Percentiles rank a stretch among this genome's conserved stretches.
phyloP scores from a whole-genome alignment of 2,888 invertebrate genomes.

The Heteromurus nitidus region DNA sequence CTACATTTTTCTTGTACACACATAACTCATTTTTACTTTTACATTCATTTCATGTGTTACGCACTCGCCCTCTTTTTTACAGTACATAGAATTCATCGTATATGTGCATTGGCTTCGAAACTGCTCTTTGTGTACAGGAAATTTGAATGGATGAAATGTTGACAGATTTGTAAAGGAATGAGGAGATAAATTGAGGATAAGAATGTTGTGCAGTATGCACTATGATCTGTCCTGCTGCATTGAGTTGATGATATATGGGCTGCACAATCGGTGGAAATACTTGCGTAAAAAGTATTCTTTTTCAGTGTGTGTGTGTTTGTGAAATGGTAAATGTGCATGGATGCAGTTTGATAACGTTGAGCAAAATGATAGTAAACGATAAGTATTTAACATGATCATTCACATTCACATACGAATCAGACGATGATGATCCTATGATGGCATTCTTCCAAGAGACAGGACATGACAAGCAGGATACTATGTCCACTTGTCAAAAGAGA shows the following conservation, averaged over 20 bases:
- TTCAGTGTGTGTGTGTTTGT: neutral
- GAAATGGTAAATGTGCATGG: constrained; percentile 50
- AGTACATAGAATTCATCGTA: neutral
- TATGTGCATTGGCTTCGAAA: neutral
- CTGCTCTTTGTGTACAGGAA: constrained; percentile 1
- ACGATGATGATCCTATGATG: neutral
- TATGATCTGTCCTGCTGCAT: neutral
- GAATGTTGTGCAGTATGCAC: neutral
- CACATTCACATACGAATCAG: neutral
- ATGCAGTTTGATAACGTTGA: constrained; percentile 44
- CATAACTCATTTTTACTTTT: neutral
- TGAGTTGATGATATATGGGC: neutral
- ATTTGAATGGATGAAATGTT: constrained; percentile 53
- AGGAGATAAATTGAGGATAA: constrained; percentile 39
- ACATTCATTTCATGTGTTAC: neutral
- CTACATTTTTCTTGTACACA: neutral
- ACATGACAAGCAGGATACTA: constrained; percentile 33
- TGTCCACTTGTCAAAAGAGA: constrained; percentile 47
- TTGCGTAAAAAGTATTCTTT: no score
- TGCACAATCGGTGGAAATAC: neutral
- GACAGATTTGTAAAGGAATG: constrained; percentile 54
- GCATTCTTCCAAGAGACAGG: constrained; percentile 47
- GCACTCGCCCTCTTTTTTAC: no score
- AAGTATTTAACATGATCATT: neutral
- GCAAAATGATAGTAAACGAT: no score